These are phyloP conservation scores for Lissonota sp. DNA, from an alignment of 2,888 invertebrate species.

Conservation along the genomic window DNA sequence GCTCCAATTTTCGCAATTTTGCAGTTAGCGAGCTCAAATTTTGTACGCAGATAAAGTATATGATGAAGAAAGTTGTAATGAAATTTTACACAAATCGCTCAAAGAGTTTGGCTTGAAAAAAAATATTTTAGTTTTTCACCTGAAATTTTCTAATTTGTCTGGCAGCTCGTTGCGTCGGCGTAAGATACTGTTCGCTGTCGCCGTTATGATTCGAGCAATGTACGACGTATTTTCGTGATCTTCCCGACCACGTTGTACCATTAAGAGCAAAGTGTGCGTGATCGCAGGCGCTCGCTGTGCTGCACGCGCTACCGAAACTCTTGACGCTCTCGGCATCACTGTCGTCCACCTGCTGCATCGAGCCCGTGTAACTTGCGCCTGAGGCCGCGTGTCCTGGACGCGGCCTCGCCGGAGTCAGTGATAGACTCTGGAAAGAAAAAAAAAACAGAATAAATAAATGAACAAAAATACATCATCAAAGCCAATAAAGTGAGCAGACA, in stretches of 20 bases:
- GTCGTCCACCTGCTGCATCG: conserved; percentile 83
- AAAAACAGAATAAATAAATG: background rate
- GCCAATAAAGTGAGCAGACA: conserved; percentile 21
- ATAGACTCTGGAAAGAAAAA: conserved; percentile 76
- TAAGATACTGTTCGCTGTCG: conserved; percentile 93
- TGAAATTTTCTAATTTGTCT: conserved; percentile 90
- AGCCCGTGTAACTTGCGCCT: conserved; percentile 81
- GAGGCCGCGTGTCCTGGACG: conserved; percentile 73
- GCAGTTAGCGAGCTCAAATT: no score
- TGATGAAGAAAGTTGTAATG: background rate
- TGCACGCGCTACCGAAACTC: conserved; percentile 90
- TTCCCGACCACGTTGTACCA: conserved; percentile 86
- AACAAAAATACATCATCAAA: conserved; percentile 31
- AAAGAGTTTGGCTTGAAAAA: background rate
- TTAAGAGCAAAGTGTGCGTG: conserved; percentile 92
- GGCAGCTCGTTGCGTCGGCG: conserved; percentile 94
- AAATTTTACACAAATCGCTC: conserved; percentile 1
- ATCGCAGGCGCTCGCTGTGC: conserved; percentile 92
- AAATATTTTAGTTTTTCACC: conserved; percentile 72
- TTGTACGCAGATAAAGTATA: no score
- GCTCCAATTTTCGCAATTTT: no score
- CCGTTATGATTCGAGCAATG: conserved; percentile 93
- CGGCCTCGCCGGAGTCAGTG: conserved; percentile 81
- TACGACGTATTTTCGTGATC: conserved; percentile 89
- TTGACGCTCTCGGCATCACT: conserved; percentile 91